These are phyloP conservation scores for Calephelis perditalis DNA, from an alignment of 2,888 invertebrate genomes.

Conservation along the genomic window DNA sequence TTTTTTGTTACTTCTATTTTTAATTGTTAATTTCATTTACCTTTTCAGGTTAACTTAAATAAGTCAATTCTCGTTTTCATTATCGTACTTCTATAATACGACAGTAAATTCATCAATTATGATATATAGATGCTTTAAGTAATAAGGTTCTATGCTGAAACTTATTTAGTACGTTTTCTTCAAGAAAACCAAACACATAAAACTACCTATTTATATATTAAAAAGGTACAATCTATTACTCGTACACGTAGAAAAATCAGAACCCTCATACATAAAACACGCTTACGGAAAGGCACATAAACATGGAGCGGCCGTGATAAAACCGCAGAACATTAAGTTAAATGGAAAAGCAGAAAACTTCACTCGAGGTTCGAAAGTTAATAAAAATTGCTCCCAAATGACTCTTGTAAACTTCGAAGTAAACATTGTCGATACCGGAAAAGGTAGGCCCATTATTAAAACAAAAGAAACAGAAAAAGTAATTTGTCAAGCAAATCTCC, in stretches of 20 bases:
- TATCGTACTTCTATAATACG: too few species aligned
- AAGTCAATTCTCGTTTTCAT: too few species aligned
- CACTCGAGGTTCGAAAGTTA: slow-evolving; percentile 56
- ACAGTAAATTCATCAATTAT: too few species aligned
- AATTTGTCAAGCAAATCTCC: slow-evolving; percentile 74
- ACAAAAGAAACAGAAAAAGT: slow-evolving; percentile 67
- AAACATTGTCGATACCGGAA: slow-evolving; percentile 53
- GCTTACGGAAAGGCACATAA: slow-evolving; percentile 42
- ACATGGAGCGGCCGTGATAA: slow-evolving; percentile 52
- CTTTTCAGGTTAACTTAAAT: too few species aligned
- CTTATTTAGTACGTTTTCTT: too few species aligned
- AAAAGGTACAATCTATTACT: slow-evolving; percentile 4
- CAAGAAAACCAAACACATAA: not conserved
- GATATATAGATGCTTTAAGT: too few species aligned
- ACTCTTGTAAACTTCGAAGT: slow-evolving; percentile 57
- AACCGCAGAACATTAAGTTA: slow-evolving; percentile 52
- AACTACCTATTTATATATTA: not conserved
- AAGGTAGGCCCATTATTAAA: slow-evolving; percentile 37
- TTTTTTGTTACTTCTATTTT: too few species aligned
- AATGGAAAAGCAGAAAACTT: slow-evolving; percentile 52
- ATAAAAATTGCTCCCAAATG: slow-evolving; percentile 71
- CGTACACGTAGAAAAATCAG: slow-evolving; percentile 4
- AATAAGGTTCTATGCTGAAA: too few species aligned
- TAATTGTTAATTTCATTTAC: too few species aligned
- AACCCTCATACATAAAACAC: slow-evolving; percentile 7